A percentile compares a stretch with the other conserved stretches of the same genome.
phyloP scores from a whole-genome alignment of 2,797 vertebrate species.

The Eospalax fontanierii region DNA sequence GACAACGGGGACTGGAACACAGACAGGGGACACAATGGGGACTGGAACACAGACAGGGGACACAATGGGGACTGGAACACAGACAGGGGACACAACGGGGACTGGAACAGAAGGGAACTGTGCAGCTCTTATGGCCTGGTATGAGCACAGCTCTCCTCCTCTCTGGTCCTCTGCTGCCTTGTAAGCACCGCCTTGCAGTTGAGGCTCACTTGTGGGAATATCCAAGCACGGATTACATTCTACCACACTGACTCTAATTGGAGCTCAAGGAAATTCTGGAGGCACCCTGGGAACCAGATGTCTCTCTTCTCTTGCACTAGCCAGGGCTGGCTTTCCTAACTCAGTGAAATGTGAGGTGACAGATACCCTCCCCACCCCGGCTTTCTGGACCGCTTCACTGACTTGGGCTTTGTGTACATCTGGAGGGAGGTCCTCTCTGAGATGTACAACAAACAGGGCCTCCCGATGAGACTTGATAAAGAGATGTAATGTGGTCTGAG shows the following conservation, averaged over 20 bases:
- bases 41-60: not conserved
- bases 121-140: conserved; percentile 46
- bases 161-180: conserved; percentile 82
- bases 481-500: not conserved
- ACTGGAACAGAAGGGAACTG: not conserved
- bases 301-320: conserved; percentile 72
- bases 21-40: not conserved
- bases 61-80: not conserved
- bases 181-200: conserved; percentile 82
- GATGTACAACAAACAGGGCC: conserved; percentile 55
- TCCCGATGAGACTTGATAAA: conserved; percentile 74
- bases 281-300: conserved; percentile 79
- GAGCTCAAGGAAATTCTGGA: conserved; percentile 88
- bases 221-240: conserved; percentile 87
- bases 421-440: conserved; percentile 65
- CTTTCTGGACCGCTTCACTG: not conserved
- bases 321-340: conserved; percentile 55
- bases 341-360: conserved; percentile 67
- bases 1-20: not conserved
- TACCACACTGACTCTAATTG: conserved; percentile 92
- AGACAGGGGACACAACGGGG: not conserved
- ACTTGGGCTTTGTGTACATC: conserved; percentile 69
- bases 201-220: conserved; percentile 90
- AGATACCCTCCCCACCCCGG: not conserved
- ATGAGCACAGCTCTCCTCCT: conserved; percentile 79